Percentiles rank a stretch among this genome's conserved stretches.
phyloP scores from a whole-genome alignment of 2,797 vertebrate species.

The Malacoctenus gilli region DNA sequence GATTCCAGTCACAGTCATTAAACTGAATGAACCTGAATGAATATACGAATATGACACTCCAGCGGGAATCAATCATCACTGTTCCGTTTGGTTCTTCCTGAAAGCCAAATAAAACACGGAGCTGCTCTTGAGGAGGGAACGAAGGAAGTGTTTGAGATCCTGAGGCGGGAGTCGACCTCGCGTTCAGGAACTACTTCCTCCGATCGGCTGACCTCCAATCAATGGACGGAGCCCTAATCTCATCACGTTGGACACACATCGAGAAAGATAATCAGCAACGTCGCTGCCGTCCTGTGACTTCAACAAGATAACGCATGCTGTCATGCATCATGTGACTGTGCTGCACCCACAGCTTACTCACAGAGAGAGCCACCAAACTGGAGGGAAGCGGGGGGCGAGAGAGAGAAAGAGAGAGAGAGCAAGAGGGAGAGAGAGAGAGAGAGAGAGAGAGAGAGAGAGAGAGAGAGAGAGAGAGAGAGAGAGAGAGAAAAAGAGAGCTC shows the following conservation, averaged over 20 bases:
- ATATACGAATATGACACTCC: too few relatives aligned
- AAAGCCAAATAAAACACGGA: too few relatives aligned
- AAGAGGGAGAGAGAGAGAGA: background rate
- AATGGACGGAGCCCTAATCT: background rate
- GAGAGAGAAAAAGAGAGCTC: conserved; percentile 7
- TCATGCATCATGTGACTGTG: conserved; percentile 70
- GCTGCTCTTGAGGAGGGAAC: too few relatives aligned
- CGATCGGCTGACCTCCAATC: background rate
- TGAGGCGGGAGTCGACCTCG: too few relatives aligned
- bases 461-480: background rate
- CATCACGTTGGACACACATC: conserved; percentile 4
- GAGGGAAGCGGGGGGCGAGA: conserved; percentile 6
- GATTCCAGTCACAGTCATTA: too few relatives aligned
- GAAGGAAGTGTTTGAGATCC: too few relatives aligned
- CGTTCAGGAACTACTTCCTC: too few relatives aligned
- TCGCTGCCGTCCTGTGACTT: conserved; percentile 69
- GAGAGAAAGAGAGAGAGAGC: conserved; percentile 14
- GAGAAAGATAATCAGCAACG: conserved; percentile 62
- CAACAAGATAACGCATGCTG: conserved; percentile 55
- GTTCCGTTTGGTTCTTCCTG: too few relatives aligned
- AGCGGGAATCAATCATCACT: too few relatives aligned
- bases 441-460: conserved; percentile 11
- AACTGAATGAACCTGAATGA: too few relatives aligned
- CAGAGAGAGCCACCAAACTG: conserved; percentile 39
- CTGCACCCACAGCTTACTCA: conserved; percentile 45